Base-by-base conservation (phyloP, 2,113 vertebrate genomes). In the Ceyx margarethae region DNA sequence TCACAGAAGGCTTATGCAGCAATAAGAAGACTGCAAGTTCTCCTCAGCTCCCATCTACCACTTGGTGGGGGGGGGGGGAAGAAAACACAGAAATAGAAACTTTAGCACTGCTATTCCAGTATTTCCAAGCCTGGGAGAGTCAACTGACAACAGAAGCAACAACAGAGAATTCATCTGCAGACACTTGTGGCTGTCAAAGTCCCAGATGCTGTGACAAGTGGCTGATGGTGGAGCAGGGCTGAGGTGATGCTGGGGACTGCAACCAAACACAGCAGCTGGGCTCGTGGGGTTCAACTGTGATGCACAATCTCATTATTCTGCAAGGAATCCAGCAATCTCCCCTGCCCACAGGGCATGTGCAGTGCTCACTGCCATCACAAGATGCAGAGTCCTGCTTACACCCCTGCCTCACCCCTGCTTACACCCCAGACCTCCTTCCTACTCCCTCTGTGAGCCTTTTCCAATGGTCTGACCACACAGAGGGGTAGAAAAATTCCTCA, bases 1-100 rank as follows among this genome's bases (percentile, higher is more conserved):
- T 92, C 91, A 58, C 68, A 91, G 58, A 91, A 93, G 75, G 71
- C 87, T 89, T 87, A 92, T 64, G 57, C 67, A 94, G 82, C 85
- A 95, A 60, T 87, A 94, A 87, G 23, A 92, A 92, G 91, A 80
- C 58, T 58, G 16, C 78, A 87, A 84, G 81, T 66, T 33, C 31
- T 89, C 64, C 87, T 84, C 92, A 93, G 57, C 50, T 90, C 58
- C 67, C 8, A 3, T 42, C 26, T 22, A 57, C 33, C 81, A 81
- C 23, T 76, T 90, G 51, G 4, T 6, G 14, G n/a, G 22, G 12
- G 26, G 7, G 14, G n/a, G 22, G 17, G 13, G 22, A 11, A 79
- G 60, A 79, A 78, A 78, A n/a, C 21, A 77, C 7, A 76, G 35
- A 86, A 86, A 90, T 69, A 62, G 91, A 87, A 87, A 43, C 58